Base-by-base conservation (phyloP, 2,888 invertebrate genomes). In the Anaspis maculata region DNA sequence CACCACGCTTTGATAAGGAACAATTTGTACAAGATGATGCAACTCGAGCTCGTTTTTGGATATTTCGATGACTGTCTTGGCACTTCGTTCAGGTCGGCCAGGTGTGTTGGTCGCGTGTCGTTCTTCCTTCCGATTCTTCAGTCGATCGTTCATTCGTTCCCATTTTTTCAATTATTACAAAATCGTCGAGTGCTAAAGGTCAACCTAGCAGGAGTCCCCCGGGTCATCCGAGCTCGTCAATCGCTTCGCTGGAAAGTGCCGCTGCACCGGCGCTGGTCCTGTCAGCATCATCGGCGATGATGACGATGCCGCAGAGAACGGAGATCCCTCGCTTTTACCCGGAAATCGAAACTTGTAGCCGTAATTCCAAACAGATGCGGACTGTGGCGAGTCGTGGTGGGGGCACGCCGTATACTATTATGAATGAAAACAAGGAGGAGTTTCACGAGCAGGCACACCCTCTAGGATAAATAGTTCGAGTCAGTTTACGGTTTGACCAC, bases 391-490 rank as follows among this genome's bases (percentile, higher is more conserved):
- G 26, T 37, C 30, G 39, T 35, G 39, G 39, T 32, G 39, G 16
- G 21, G 11, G 5, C 15, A 15, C 28, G 28, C 16, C 15, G 13
- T 22, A 16, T 37, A 34, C 27, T 27, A 27, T 39, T 39, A 44
- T 45, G 48, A 46, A 48, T 48, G 44, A 44, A 44, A n/a, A 14
- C 27, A 34, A 38, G 46, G 48, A 34, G 45, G 46, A 44, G 44
- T 39, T 35, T 34, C 30, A 28, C 24, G 23, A 29, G n/a, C n/a
- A n/a, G 44, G 19, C 46, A 48, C 48, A 45, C 48, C 46, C 44
- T 38, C 45, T 33, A 31, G 37, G 35, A 48, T 48, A 48, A 45
- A 48, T 48, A 48, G 42, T 44, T 48, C 41, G n/a, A n/a, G 42
- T 34, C 45, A 46, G 45, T 46, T 44, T 41, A 48, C 42, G 43